Base-by-base conservation (phyloP, 2,797 vertebrate genomes). In the Halcyon chelicuti region DNA sequence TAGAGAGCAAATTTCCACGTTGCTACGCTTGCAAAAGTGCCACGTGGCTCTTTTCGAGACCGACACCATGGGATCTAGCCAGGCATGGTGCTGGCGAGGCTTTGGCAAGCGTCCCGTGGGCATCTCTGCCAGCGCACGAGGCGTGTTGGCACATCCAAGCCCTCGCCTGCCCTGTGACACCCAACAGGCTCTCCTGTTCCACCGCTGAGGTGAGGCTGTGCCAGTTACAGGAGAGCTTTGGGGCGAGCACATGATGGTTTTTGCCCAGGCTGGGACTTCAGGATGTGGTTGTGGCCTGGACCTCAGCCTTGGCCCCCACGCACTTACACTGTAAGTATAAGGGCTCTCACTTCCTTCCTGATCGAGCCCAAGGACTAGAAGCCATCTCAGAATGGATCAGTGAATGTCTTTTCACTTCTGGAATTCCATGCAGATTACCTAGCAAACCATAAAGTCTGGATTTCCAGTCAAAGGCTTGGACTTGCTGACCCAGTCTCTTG, bases 381-480 rank as follows among this genome's bases (percentile, higher is more conserved):
- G 31, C 52, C 39, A 63, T 8, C 81, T 85, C 61, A 15, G 67
- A 51, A 76, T 0, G 39, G 54, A 39, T 42, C 93, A 63, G n/a
- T 18, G 46, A 61, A 72, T 65, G 63, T 16, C 77, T 86, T 89
- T 79, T 86, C 71, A 23, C 58, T 54, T 57, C 68, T 92, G 85
- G 68, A 71, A 75, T 90, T 90, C 85, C 89, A 66, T 13, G 57
- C 70, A n/a, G 63, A 70, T 94, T 74, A 68, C 68, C 93, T 68
- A 63, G 47, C 68, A 63, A 79, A 47, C 74, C 85, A 67, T 60
- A 83, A 95, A 91, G 67, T 70, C 81, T 85, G 40, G n/a, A 79
- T 91, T 94, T 96, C 91, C 91, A 94, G 90, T 81, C 91, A 94
- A 51, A 75, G 55, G 35, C 66, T 96, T 89, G 91, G 89, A 47